Evolutionary conservation across 2,888 invertebrate genomes (phyloP), one percentile per base, ranked within the genome.

Genomic region (Drosophila mulleri): DNA sequence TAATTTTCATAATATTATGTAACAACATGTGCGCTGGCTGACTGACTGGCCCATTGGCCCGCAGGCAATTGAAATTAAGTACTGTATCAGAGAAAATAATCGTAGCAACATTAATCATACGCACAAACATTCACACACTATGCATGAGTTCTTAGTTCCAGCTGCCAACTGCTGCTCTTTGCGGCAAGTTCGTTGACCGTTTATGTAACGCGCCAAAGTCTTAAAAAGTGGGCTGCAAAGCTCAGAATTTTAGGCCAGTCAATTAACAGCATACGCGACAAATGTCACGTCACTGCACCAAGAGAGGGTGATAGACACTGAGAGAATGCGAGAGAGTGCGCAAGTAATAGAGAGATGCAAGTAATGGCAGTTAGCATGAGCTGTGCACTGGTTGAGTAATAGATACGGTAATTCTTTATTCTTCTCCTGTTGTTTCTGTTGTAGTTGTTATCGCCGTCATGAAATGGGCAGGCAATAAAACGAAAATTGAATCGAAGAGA

Each of bases 1-100:
- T 89, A 88, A 87, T 87, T 87, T 87, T 89, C 88, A 87, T 87
- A 87, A 89, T 82, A 87, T 87, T 89, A 88, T 87, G 88, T 88
- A 87, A 89, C 70, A 88, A 78, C 84, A 83, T 87, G 89, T 87
- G 87, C 70, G 67, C 39, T 53, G 20, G 29, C 48, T 48, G 47
- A 82, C 23, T 23, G 16, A 3, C 68, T 47, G 47, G 16, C 16
- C 44, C 20, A 12, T 20, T 45, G 67, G 63, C 54, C 63, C 47
- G 72, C 65, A 65, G 66, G 54, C 67, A 67, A 59, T 41, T 58
- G 16, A 54, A 66, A 52, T 54, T 16, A 37, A 67, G 42, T 44
- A 37, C 20, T 23, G 42, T 14, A 50, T 32, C 50, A 29, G 2
- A 53, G 12, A 16, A 16, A 11, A 37, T 11, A 35, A 37, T 59